Evolutionary conservation across 2,797 vertebrate genomes (phyloP).

Genomic region (Enteromius fasciolatus): DNA sequence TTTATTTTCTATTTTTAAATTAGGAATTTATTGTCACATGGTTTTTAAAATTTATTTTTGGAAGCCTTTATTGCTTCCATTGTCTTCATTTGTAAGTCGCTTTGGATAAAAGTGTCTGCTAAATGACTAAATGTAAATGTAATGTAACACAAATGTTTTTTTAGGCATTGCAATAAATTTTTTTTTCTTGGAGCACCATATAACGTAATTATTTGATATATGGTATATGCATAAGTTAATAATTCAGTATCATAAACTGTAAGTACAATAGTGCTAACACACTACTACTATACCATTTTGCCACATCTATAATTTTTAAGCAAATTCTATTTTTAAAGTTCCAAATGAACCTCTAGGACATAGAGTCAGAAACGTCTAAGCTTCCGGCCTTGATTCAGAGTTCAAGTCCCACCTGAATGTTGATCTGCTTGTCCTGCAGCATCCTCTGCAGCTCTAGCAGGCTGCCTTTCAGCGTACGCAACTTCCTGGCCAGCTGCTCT

Average conservation of each 20-base stretch:
- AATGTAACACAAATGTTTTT: background rate
- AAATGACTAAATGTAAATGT: too few species aligned
- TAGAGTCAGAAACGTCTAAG: background rate
- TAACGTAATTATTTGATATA: background rate
- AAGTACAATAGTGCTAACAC: background rate
- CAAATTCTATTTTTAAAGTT: background rate
- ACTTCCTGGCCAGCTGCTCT: slow-evolving; percentile 87
- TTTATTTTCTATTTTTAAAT: background rate
- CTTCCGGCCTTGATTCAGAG: background rate
- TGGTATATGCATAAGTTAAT: background rate
- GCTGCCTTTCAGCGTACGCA: slow-evolving; percentile 89
- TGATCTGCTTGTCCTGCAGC: slow-evolving; percentile 90
- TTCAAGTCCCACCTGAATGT: slow-evolving; percentile 86
- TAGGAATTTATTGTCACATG: background rate
- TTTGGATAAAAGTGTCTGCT: too few species aligned
- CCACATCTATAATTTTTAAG: background rate
- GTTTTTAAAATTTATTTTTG: background rate
- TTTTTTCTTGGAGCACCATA: background rate
- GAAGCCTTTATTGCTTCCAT: background rate
- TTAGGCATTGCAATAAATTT: background rate
- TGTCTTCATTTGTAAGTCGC: too few species aligned
- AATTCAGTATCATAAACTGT: background rate
- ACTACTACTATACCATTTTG: background rate
- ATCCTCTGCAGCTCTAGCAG: slow-evolving; percentile 93
- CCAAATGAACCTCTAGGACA: background rate